Conservation (phyloP, 2,113 vertebrate species). For the Shinisaurus crocodilurus region DNA sequence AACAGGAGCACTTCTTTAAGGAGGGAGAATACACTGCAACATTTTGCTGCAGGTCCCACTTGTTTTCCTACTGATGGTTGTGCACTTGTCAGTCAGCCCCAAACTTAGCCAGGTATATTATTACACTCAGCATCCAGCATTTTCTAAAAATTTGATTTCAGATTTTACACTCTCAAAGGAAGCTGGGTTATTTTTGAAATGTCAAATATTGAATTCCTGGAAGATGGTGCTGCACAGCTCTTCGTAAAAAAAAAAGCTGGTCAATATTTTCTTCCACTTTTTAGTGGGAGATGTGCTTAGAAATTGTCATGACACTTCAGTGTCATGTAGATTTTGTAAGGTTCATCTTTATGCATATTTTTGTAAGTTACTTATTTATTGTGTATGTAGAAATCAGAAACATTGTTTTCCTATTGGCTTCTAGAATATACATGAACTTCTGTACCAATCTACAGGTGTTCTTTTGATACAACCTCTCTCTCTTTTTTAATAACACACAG, state of each 20-base stretch:
- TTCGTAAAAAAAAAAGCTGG: background rate
- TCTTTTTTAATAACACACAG: constrained; percentile 13
- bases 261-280: background rate
- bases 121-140: background rate
- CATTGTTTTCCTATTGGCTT: constrained; percentile 30
- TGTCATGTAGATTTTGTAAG: background rate
- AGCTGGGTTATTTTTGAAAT: background rate
- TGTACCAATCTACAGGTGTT: background rate
- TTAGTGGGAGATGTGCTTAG: background rate
- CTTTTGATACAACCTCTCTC: constrained; percentile 25
- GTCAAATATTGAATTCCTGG: background rate
- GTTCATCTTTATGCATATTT: background rate
- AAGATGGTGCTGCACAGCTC: background rate
- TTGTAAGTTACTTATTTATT: background rate
- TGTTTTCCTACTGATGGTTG: background rate
- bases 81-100: background rate
- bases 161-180: background rate
- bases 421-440: constrained; percentile 2
- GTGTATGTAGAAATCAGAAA: background rate
- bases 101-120: background rate
- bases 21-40: background rate
- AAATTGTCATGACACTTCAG: background rate
- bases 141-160: background rate
- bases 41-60: background rate
- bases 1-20: background rate